Percentiles rank a stretch among this genome's conserved stretches.
Conservation (phyloP, 2,113 vertebrate species). For the Stercorarius parasiticus region DNA sequence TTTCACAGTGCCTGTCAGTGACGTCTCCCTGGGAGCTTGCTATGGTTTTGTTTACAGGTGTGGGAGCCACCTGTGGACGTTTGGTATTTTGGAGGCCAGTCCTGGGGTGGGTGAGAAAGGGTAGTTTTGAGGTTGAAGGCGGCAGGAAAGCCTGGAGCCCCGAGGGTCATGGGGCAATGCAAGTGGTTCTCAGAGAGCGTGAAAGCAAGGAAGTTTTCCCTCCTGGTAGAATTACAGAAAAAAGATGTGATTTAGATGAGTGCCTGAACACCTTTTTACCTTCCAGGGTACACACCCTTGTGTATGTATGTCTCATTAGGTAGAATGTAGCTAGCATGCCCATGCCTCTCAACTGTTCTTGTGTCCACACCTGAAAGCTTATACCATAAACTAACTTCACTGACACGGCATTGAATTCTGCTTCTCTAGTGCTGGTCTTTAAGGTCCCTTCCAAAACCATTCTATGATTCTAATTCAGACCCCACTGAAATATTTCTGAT, state of each 20-base stretch:
- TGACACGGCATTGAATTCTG: neutral
- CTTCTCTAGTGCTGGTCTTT: neutral
- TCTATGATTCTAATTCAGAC: neutral
- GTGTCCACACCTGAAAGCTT: neutral
- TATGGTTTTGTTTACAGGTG: no score
- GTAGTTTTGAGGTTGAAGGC: no score
- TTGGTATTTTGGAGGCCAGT: no score
- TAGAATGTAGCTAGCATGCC: neutral
- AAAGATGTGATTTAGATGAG: no score
- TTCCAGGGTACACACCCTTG: neutral
- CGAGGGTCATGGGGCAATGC: no score
- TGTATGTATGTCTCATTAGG: rapidly evolving
- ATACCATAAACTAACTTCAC: rapidly evolving
- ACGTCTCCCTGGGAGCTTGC: no score
- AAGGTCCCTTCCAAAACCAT: neutral
- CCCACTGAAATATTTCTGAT: neutral
- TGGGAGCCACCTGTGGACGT: no score
- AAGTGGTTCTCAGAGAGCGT: no score
- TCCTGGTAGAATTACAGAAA: neutral
- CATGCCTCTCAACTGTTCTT: rapidly evolving
- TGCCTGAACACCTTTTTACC: neutral
- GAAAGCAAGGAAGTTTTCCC: no score
- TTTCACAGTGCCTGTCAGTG: no score
- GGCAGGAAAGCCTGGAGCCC: no score
- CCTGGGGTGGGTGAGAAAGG: no score